phyloP scores from a whole-genome alignment of 2,113 vertebrate species.

The Caranx ignobilis region DNA sequence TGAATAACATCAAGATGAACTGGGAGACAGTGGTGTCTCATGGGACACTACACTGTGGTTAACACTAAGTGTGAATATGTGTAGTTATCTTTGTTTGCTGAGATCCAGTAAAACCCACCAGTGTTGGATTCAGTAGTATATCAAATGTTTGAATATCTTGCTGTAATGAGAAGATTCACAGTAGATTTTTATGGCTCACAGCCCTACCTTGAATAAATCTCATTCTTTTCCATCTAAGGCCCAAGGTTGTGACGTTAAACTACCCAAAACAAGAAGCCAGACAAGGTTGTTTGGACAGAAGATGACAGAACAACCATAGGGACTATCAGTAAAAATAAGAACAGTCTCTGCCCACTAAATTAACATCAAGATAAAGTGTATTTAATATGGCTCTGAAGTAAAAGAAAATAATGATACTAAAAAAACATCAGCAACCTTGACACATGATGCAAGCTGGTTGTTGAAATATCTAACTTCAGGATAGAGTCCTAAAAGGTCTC shows the following conservation, averaged over 20 bases:
- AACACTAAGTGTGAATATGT: background rate
- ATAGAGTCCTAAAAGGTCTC: background rate
- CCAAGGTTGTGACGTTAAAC: slow-evolving; percentile 30
- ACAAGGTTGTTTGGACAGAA: slow-evolving; percentile 16
- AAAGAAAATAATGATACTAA: slow-evolving; percentile 8
- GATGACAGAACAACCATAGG: slow-evolving; percentile 13
- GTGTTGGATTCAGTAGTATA: too few relatives aligned
- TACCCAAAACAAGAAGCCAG: slow-evolving; percentile 55
- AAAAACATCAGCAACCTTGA: slow-evolving; percentile 43
- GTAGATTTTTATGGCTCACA: background rate
- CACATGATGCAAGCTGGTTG: background rate
- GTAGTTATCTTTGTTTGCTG: background rate
- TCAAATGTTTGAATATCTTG: background rate
- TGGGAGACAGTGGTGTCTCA: slow-evolving; percentile 1
- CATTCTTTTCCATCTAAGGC: background rate
- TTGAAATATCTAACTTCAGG: background rate
- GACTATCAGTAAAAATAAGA: slow-evolving; percentile 19
- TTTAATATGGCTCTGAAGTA: slow-evolving; percentile 38
- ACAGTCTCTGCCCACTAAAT: slow-evolving; percentile 8
- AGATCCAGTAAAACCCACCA: background rate
- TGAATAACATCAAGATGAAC: background rate
- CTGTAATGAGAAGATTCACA: background rate
- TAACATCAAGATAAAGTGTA: slow-evolving; percentile 28
- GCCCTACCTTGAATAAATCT: background rate
- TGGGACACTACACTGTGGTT: background rate